These are phyloP conservation scores for Andricus curvator DNA, from an alignment of 2,888 invertebrate species.

Conservation along the genomic window DNA sequence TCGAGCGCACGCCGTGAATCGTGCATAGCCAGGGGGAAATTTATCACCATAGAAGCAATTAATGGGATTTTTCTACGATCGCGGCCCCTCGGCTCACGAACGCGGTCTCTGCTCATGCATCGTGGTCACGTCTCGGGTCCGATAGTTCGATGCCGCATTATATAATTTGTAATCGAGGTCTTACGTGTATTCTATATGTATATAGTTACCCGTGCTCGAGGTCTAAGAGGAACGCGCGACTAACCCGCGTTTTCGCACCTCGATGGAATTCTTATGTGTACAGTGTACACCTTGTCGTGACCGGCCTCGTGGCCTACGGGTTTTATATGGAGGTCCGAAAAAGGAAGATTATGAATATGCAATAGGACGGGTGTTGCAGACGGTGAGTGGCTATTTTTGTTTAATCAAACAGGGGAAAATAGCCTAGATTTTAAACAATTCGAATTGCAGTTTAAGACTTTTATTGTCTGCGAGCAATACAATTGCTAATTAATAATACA, in stretches of 20 bases:
- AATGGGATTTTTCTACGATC: conserved; percentile 72
- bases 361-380: neutral
- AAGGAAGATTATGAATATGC: conserved; percentile 5
- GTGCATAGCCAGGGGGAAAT: conserved; percentile 75
- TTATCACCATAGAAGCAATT: conserved; percentile 77
- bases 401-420: neutral
- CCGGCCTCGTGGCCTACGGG: neutral
- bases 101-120: conserved; percentile 65
- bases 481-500: too few species aligned
- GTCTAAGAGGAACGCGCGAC: conserved; percentile 1
- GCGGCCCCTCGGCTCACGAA: conserved; percentile 66
- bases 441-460: too few species aligned
- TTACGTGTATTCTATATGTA: conserved; percentile 38
- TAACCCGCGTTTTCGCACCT: conserved; percentile 37
- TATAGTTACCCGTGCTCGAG: conserved; percentile 16
- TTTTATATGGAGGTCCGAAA: neutral
- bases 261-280: neutral
- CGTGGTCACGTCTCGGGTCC: conserved; percentile 67
- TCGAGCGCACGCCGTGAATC: conserved; percentile 61
- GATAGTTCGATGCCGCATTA: conserved; percentile 58
- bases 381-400: neutral
- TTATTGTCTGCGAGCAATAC: too few species aligned
- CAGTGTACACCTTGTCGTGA: neutral
- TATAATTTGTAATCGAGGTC: conserved; percentile 58
- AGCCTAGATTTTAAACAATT: neutral